phyloP scores from a whole-genome alignment of 2,113 vertebrate genomes.

The Onychostoma macrolepis region DNA sequence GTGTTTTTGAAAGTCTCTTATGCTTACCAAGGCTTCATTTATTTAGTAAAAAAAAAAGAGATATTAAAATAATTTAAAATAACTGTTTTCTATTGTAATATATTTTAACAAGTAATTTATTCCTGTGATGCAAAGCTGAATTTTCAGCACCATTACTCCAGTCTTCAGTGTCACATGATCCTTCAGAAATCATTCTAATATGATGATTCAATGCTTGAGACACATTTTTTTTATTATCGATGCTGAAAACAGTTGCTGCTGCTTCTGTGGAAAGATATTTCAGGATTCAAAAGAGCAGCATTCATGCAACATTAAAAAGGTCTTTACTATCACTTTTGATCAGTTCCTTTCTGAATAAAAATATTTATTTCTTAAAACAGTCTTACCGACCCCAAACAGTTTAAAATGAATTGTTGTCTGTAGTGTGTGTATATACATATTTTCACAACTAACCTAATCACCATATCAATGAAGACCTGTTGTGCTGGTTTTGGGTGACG shows the following conservation, averaged over 20 bases:
- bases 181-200: not conserved
- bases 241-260: not conserved
- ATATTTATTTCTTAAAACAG: not conserved
- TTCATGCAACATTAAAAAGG: not conserved
- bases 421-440: not conserved
- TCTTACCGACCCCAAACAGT: not conserved
- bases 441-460: not conserved
- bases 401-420: not conserved
- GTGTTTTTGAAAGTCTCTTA: not conserved
- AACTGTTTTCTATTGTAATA: not conserved
- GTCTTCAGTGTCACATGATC: not conserved
- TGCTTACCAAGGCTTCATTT: not conserved
- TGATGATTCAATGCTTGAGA: not conserved
- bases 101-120: not conserved
- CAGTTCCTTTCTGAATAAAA: not conserved
- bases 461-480: not conserved
- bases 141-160: not conserved
- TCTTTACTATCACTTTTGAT: not conserved
- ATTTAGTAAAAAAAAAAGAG: not conserved
- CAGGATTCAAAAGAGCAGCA: no score
- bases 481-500: constrained; percentile 1
- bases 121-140: not conserved
- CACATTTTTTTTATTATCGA: not conserved
- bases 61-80: not conserved
- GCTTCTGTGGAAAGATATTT: not conserved